Evolutionary conservation across 2,113 vertebrate species (phyloP).

Genomic region (Callaeas wilsoni): DNA sequence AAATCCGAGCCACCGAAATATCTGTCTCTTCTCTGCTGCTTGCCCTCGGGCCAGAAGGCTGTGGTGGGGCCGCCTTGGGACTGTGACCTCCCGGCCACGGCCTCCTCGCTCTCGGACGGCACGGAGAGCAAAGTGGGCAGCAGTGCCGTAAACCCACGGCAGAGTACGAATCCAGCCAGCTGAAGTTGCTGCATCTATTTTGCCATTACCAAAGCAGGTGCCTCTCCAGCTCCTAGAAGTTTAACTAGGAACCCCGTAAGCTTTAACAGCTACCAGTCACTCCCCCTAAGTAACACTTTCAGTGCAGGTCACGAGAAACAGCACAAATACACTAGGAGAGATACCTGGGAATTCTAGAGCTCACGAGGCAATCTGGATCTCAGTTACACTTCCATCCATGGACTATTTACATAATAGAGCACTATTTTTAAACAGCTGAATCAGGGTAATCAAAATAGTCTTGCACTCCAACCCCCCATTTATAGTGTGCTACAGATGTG

Average conservation of each 20-base stretch:
- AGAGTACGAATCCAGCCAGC: fast-evolving
- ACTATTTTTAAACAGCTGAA: neutral
- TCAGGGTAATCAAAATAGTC: neutral
- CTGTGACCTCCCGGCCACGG: fast-evolving
- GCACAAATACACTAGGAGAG: neutral
- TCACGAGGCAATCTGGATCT: fast-evolving
- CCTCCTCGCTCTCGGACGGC: fast-evolving
- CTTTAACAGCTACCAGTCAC: fast-evolving
- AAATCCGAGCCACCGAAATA: fast-evolving
- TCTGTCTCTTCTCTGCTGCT: fast-evolving
- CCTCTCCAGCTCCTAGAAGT: neutral
- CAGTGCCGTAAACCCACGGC: fast-evolving
- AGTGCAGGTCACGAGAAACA: neutral
- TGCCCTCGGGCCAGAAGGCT: fast-evolving
- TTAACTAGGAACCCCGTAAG: fast-evolving
- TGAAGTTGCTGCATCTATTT: fast-evolving
- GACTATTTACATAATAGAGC: fast-evolving
- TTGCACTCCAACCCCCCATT: fast-evolving
- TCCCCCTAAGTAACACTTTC: fast-evolving
- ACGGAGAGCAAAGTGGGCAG: fast-evolving
- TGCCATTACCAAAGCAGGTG: fast-evolving
- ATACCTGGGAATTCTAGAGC: fast-evolving
- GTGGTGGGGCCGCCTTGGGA: fast-evolving
- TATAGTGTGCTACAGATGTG: fast-evolving
- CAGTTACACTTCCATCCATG: neutral